A percentile compares a stretch with the other conserved stretches of the same genome.
Evolutionary conservation across 2,888 invertebrate species (phyloP).

Genomic region (Drosophila anceps): DNA sequence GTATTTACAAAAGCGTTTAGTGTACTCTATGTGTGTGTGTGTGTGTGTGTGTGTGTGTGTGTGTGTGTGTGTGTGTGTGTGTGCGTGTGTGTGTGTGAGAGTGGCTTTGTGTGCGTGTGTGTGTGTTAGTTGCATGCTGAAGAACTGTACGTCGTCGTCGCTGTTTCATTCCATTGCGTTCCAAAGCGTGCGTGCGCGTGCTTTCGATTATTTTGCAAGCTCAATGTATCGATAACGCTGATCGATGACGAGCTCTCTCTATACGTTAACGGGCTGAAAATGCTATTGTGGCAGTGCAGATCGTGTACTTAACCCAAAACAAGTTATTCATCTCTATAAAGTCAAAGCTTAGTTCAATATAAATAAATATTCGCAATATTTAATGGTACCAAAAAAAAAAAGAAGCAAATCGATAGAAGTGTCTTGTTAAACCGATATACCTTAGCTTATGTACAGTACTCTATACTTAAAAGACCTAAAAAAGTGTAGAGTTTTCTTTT

Average conservation of each 20-base stretch:
- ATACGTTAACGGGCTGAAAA: conserved; percentile 44
- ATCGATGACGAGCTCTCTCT: conserved; percentile 10
- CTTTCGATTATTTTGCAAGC: conserved; percentile 30
- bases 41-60: conserved; percentile 14
- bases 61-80: conserved; percentile 15
- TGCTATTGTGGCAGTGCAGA: conserved; percentile 44
- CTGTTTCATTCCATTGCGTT: conserved; percentile 61
- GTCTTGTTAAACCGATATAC: neutral
- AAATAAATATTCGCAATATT: conserved; percentile 6
- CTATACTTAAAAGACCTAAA: conserved; percentile 1
- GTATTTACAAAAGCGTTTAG: conserved; percentile 55
- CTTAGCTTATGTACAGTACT: conserved; percentile 12
- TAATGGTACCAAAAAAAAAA: neutral
- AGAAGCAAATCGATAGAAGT: conserved; percentile 4
- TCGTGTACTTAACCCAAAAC: conserved; percentile 46
- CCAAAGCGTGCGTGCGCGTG: conserved; percentile 61
- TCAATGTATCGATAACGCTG: conserved; percentile 25
- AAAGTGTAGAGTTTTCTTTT: neutral
- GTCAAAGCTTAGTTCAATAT: conserved; percentile 12
- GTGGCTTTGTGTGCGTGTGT: conserved; percentile 14
- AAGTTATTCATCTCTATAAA: conserved; percentile 9
- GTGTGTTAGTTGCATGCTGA: conserved; percentile 54
- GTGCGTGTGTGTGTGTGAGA: conserved; percentile 19
- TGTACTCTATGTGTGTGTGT: conserved; percentile 21
- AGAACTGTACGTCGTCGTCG: conserved; percentile 28